phyloP scores from a whole-genome alignment of 30 jellyfish, hydroid and myxozoan species.

The Morbakka virulenta region DNA sequence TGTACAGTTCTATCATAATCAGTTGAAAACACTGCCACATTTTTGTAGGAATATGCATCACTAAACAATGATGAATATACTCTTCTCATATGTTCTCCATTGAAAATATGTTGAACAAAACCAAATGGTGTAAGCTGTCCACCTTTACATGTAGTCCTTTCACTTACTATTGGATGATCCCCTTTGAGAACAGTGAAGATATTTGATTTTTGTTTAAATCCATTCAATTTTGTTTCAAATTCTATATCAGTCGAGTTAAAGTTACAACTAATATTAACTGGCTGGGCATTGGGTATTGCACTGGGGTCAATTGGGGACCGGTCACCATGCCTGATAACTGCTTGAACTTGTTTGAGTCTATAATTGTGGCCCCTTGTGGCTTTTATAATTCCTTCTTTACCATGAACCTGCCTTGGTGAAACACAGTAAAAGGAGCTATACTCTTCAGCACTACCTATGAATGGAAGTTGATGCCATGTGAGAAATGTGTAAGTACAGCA shows the following conservation, averaged over 20 bases:
- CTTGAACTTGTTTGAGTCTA: constrained; percentile 63
- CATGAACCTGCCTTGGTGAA: constrained; percentile 68
- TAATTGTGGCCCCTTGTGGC: constrained; percentile 3
- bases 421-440: constrained; percentile 50
- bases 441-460: not conserved
- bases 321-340: constrained; percentile 94
- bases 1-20: constrained; percentile 90
- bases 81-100: constrained; percentile 60
- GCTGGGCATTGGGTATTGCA: constrained; percentile 76
- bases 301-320: constrained; percentile 83
- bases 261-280: constrained; percentile 72
- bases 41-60: not conserved
- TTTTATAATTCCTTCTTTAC: constrained; percentile 45
- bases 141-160: constrained; percentile 56
- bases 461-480: not conserved
- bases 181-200: constrained; percentile 18
- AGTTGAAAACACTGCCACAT: constrained; percentile 63
- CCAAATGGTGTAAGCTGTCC: constrained; percentile 97
- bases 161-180: constrained; percentile 28
- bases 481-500: not conserved
- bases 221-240: constrained; percentile 4
- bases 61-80: constrained; percentile 36
- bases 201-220: constrained; percentile 7
- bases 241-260: constrained; percentile 29
- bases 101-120: constrained; percentile 66